Base-by-base conservation (phyloP, 1,140 invertebrate genomes). In the Musca domestica region DNA sequence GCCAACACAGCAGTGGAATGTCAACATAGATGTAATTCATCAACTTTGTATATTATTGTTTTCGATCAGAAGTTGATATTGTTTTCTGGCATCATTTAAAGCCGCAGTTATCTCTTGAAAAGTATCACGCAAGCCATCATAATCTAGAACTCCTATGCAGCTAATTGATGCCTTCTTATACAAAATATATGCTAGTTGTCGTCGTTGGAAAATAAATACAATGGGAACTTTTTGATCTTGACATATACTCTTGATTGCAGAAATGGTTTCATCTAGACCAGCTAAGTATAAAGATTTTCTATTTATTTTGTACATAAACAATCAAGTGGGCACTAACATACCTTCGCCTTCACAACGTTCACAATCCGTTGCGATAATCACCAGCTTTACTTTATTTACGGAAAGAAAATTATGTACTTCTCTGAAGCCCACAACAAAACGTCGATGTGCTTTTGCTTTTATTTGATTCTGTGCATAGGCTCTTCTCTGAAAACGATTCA, bases 401-500 rank as follows among this genome's bases (percentile, higher is more conserved):
- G 82, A 81, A 23, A 89, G 71, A 70, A 85, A 84, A 66, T 85
- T 87, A 17, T 83, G 82, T 0, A 87, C 84, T 73, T 90, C 87
- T 23, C 85, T 83, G 47, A 90, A 81, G 1, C 88, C 88, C 64
- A 86, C 74, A 0, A 89, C 85, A 64, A 87, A 80, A 49, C 88
- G 80, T 30, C 85, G 71, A 72, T 86, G 88, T 2, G 77, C 80
- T 15, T 76, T 75, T 23, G 86, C 87, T 76, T 88, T 89, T 1
- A 86, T 81, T 27, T 86, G 86, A 71, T 89, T 88, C 67, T 85
- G 85, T 46, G 84, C 82, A 74, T 85, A 87, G 20, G 86, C 80
- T 9, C 86, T 80, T 65, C 87, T 87, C 74, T 90, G 88, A 71
- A 88, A 89, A 7, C 83, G 76, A 66, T 87, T 81, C 14, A 89